Evolutionary conservation across 2,113 vertebrate species (phyloP).

Genomic region (Pluvianellus socialis): DNA sequence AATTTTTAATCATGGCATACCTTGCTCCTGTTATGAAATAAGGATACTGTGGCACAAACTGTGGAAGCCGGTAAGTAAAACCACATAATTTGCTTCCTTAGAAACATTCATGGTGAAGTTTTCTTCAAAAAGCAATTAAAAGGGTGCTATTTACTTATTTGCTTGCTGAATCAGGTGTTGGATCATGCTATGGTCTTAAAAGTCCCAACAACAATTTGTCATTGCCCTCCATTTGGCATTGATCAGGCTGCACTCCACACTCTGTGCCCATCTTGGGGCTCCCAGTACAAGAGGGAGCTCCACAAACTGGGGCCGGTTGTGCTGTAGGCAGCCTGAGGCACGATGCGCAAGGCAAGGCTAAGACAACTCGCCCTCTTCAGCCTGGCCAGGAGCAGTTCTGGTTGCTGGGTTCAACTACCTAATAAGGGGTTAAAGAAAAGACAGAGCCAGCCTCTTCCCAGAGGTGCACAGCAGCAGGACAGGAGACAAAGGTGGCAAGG

Average conservation of each 20-base stretch:
- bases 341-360: fast-evolving
- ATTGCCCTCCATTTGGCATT: neutral
- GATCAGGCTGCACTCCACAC: neutral
- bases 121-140: neutral
- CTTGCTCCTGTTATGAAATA: neutral
- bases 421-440: neutral
- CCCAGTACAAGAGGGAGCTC: neutral
- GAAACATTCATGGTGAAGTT: neutral
- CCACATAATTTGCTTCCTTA: neutral
- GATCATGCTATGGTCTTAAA: neutral
- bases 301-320: neutral
- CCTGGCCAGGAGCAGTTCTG: neutral
- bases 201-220: neutral
- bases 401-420: neutral
- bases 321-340: neutral
- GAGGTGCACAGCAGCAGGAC: neutral
- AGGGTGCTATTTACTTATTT: neutral
- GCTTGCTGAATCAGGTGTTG: neutral
- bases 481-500: neutral
- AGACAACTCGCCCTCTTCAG: neutral
- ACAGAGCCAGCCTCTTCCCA: neutral
- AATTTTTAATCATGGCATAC: neutral
- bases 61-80: neutral
- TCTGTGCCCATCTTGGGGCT: neutral
- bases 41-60: neutral